Conservation (phyloP, 2,113 vertebrate genomes). For the Oriolus oriolus region DNA sequence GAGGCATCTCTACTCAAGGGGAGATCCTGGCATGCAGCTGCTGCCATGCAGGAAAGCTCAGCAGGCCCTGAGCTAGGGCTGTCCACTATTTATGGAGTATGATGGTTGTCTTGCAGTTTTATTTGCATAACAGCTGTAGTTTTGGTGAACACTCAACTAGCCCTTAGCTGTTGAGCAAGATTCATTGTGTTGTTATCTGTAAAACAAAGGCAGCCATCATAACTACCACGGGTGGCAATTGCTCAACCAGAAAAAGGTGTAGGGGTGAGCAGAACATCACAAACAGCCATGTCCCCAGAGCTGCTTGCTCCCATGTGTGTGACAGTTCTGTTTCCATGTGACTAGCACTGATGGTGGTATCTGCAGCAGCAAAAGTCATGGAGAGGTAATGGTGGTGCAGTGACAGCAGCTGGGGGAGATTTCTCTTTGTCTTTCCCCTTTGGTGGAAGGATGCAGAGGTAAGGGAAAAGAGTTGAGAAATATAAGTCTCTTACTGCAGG, state of each 20-base stretch:
- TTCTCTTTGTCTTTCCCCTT: background rate
- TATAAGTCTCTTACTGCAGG: background rate
- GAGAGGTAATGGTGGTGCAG: background rate
- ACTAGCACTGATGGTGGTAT: background rate
- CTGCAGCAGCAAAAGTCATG: background rate
- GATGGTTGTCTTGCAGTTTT: background rate
- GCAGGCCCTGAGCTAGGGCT: background rate
- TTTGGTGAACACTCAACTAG: background rate
- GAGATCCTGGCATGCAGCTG: background rate
- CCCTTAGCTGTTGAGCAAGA: background rate
- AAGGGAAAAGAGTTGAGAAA: background rate
- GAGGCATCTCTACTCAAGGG: too few species aligned
- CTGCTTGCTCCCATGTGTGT: background rate
- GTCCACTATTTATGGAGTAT: background rate
- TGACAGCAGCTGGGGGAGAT: background rate
- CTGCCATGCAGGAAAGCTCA: background rate
- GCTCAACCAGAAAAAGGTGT: background rate
- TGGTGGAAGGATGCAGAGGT: background rate
- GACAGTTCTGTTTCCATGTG: background rate
- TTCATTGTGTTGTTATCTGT: background rate
- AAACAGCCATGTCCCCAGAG: background rate
- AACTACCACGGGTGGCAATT: background rate
- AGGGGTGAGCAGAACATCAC: background rate
- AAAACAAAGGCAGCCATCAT: background rate
- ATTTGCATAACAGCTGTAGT: background rate